Base-by-base conservation (phyloP, 2,888 invertebrate species). In the Orchesella flavescens region DNA sequence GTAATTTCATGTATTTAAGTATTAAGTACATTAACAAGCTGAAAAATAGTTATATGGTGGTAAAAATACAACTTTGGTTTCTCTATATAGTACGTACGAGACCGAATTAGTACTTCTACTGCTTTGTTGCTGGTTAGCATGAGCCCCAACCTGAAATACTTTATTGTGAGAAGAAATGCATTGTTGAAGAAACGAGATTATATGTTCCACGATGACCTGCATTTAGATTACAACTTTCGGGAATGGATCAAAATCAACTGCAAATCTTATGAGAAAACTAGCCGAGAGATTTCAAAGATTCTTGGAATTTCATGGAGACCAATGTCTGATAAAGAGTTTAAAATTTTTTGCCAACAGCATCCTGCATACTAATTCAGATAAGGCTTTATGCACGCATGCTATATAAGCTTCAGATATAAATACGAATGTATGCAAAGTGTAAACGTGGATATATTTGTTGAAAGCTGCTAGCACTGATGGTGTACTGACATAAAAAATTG, bases 51-150 rank as follows among this genome's bases (percentile, higher is more conserved):
- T 61, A 15, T 46, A 23, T 57, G 1, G 49, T 24, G 61, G 3
- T 12, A 61, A 34, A 34, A 34, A 34, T 34, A 34, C 7, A 34
- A 34, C 7, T 34, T 13, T 21, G 19, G 19, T 24, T 10, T 15
- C 49, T 24, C 5, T 19, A 34, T 34, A 83, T 89, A 94, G 94
- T 91, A 94, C 87, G 91, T 95, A 34, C 92, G 94, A 9, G 95
- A 96, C 89, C 92, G 94, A 88, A 92, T 96, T 80, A 95, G 95
- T 4, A 95, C 95, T 1, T 92, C 94, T 0, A 95, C 95, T 0
- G 92, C 95, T 17, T 90, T 96, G 59, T 91, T 95, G 15, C 91
- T 95, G 61, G 94, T 94, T 0, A 91, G 92, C 66, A 92, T 93
- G 1, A 93, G 93, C 0, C 92, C 92, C 88, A 92, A 93, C 86